These are phyloP conservation scores for Lasioglossum oenotherae DNA, from an alignment of 2,888 invertebrate genomes.

Conservation along the genomic window DNA sequence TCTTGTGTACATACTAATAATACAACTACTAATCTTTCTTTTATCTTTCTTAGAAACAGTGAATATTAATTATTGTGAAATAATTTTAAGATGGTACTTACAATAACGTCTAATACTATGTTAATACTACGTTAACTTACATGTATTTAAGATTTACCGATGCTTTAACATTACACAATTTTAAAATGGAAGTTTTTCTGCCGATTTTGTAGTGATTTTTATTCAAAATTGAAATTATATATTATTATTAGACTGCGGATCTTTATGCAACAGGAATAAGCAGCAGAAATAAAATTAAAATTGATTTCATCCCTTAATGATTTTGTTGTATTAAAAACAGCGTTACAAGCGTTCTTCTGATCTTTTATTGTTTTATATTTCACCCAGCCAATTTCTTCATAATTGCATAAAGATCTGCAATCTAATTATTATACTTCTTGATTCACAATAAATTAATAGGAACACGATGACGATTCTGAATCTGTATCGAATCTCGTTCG, in stretches of 20 bases:
- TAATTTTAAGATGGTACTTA: not conserved
- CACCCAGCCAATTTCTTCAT: too few species aligned
- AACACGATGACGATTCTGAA: constrained; percentile 16
- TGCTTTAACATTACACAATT: not conserved
- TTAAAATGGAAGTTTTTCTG: not conserved
- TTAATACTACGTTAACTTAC: not conserved
- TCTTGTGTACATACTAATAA: not conserved
- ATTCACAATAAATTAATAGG: not conserved
- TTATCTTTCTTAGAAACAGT: not conserved
- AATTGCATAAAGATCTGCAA: too few species aligned
- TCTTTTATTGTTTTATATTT: too few species aligned
- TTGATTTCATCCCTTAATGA: too few species aligned
- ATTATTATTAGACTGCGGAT: too few species aligned
- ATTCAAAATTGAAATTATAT: not conserved
- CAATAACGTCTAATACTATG: not conserved
- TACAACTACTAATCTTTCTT: not conserved
- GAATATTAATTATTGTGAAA: not conserved
- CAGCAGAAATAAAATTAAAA: too few species aligned
- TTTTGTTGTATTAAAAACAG: too few species aligned
- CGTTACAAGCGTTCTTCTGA: too few species aligned
- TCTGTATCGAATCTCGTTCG: constrained; percentile 43
- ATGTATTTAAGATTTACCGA: not conserved
- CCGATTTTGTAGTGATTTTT: not conserved
- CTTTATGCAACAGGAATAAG: too few species aligned
- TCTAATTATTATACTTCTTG: not conserved